Conservation (phyloP, 2,113 vertebrate genomes). For the Phyllopteryx taeniolatus region DNA sequence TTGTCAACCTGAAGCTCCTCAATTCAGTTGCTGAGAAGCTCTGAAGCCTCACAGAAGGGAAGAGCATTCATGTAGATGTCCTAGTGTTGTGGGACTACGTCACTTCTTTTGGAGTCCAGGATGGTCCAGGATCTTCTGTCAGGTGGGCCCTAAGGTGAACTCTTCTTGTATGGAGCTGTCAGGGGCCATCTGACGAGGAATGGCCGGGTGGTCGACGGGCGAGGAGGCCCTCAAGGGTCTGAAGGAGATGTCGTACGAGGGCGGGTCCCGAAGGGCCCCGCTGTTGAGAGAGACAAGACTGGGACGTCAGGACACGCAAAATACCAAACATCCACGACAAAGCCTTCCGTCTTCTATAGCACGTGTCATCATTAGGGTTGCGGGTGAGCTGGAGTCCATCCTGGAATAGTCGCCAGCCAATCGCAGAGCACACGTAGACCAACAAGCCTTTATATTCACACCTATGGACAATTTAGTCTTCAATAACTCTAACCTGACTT, state of each 20-base stretch:
- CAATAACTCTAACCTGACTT: too few relatives aligned
- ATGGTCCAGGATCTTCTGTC: background rate
- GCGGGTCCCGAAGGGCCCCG: conserved; percentile 92
- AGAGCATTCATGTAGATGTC: background rate
- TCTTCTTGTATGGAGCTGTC: conserved; percentile 55
- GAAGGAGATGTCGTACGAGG: conserved; percentile 81
- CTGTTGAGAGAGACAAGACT: conserved; percentile 58
- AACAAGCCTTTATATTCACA: too few relatives aligned
- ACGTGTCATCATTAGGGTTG: too few relatives aligned
- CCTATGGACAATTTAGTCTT: too few relatives aligned
- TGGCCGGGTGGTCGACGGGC: conserved; percentile 75
- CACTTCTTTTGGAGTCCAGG: background rate
- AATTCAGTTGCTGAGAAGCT: too few relatives aligned
- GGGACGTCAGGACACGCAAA: background rate
- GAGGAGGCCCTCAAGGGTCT: conserved; percentile 73
- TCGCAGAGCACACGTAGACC: too few relatives aligned
- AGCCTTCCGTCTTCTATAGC: too few relatives aligned
- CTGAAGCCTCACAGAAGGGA: too few relatives aligned
- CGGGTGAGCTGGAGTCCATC: too few relatives aligned
- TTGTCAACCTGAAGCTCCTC: too few relatives aligned
- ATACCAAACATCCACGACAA: too few relatives aligned
- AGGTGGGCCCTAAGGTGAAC: background rate
- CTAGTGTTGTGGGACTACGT: background rate
- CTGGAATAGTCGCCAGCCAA: too few relatives aligned
- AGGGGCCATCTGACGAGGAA: conserved; percentile 73